phyloP scores from a whole-genome alignment of 2,797 vertebrate species.

The Poecilia picta region DNA sequence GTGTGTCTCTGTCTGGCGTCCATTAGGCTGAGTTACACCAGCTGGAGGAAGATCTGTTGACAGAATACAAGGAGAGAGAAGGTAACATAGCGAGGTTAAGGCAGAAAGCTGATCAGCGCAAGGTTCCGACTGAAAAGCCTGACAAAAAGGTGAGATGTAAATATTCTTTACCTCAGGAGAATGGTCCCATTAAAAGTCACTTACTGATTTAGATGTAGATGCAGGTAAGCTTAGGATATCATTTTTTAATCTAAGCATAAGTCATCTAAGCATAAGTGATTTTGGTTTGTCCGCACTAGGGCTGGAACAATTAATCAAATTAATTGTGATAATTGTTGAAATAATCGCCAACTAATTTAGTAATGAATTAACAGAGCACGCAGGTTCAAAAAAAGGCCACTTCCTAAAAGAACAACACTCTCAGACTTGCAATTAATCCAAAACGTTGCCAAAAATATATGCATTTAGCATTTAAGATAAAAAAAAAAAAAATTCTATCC shows the following conservation, averaged over 20 bases:
- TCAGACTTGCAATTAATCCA: too few relatives aligned
- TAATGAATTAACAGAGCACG: too few relatives aligned
- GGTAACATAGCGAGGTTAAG: conserved; percentile 76
- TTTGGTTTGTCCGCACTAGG: conserved; percentile 36
- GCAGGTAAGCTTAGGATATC: background rate
- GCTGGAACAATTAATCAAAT: too few relatives aligned
- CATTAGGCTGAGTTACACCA: conserved; percentile 82
- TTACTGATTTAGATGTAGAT: background rate
- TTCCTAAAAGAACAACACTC: too few relatives aligned
- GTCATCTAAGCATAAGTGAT: background rate
- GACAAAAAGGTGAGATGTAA: conserved; percentile 80
- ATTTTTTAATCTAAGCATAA: background rate
- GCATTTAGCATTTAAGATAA: too few relatives aligned
- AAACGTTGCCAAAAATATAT: too few relatives aligned
- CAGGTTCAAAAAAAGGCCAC: too few relatives aligned
- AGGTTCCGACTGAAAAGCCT: conserved; percentile 78
- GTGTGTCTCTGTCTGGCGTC: background rate
- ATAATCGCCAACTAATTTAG: too few relatives aligned
- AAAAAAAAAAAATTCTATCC: too few relatives aligned
- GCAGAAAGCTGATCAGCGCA: conserved; percentile 82
- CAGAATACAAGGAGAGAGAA: conserved; percentile 84
- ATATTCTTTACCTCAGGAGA: background rate
- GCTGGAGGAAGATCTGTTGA: conserved; percentile 81
- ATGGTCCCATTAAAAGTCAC: too few relatives aligned
- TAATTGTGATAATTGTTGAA: too few relatives aligned